Evolutionary conservation across 2,797 vertebrate genomes (phyloP).

Genomic region (Sebastes nivosus): DNA sequence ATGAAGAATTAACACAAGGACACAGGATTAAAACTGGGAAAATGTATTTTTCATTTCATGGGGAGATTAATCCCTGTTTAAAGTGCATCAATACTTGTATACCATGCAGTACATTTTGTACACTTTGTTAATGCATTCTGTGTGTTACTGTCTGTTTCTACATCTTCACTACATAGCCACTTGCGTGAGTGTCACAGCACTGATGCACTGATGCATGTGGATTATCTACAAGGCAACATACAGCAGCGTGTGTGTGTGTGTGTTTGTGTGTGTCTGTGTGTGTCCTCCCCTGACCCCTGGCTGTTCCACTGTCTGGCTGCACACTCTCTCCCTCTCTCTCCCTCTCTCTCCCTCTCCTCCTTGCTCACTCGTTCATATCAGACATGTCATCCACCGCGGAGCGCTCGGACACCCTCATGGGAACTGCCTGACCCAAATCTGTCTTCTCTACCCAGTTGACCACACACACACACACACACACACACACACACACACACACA

Average conservation of each 20-base stretch:
- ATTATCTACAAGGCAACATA: constrained; percentile 19
- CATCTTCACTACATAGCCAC: background rate
- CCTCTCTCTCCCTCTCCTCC: constrained; percentile 39
- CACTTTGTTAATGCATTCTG: background rate
- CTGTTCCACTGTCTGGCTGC: constrained; percentile 62
- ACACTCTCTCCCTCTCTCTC: constrained; percentile 28
- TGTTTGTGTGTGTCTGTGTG: background rate
- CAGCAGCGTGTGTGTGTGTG: constrained; percentile 4
- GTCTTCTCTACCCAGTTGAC: constrained; percentile 74
- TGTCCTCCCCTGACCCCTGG: constrained; percentile 60
- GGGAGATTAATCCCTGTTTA: background rate
- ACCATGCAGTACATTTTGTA: background rate
- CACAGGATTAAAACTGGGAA: too few relatives aligned
- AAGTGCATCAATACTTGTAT: background rate
- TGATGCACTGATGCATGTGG: constrained; percentile 34
- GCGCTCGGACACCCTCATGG: constrained; percentile 68
- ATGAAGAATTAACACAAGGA: too few relatives aligned
- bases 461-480: constrained; percentile 36
- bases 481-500: constrained; percentile 37
- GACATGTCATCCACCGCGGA: constrained; percentile 66
- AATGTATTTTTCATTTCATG: too few relatives aligned
- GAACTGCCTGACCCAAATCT: constrained; percentile 79
- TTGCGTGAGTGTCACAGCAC: constrained; percentile 22
- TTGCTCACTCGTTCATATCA: constrained; percentile 70
- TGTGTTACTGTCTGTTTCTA: background rate